A percentile compares a stretch with the other conserved stretches of the same genome.
Evolutionary conservation across 2,888 invertebrate species (phyloP).

Genomic region (Epinotia nisella): DNA sequence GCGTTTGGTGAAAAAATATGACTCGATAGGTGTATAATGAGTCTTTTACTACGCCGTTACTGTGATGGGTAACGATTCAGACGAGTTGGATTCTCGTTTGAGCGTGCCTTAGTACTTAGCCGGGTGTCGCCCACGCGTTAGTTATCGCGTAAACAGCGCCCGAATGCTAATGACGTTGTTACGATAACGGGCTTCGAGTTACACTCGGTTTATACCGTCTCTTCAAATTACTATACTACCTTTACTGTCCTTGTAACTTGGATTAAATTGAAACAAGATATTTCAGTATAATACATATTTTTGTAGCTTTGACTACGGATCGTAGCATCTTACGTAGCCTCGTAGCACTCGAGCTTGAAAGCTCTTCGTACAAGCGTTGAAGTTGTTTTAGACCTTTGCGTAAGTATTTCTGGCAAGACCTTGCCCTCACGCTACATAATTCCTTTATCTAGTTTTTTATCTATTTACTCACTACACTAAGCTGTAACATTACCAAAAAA

Average conservation of each 20-base stretch:
- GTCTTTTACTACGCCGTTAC: conserved; percentile 27
- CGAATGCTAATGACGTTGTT: conserved; percentile 77
- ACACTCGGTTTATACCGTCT: conserved; percentile 26
- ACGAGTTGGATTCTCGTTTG: conserved; percentile 24
- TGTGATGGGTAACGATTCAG: conserved; percentile 23
- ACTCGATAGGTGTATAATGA: conserved; percentile 29
- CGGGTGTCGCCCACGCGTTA: conserved; percentile 64
- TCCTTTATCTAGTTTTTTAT: background rate
- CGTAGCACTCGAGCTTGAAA: conserved; percentile 25
- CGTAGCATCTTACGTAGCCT: conserved; percentile 19
- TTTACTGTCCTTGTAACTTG: conserved; percentile 27
- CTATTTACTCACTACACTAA: background rate
- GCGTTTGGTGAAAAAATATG: conserved; percentile 37
- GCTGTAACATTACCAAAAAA: background rate
- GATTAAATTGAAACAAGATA: background rate
- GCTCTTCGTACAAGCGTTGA: background rate
- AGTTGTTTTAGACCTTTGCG: background rate
- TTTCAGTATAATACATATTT: background rate
- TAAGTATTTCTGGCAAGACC: conserved; percentile 1
- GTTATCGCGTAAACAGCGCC: conserved; percentile 69
- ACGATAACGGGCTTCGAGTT: conserved; percentile 54
- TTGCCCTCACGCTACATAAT: background rate
- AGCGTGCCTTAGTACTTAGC: conserved; percentile 30
- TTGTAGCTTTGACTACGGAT: conserved; percentile 8
- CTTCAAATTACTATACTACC: conserved; percentile 24